Evolutionary conservation across 1,140 invertebrate genomes (phyloP), one percentile per base, ranked within the genome.

Genomic region (Mactra quadrangularis): DNA sequence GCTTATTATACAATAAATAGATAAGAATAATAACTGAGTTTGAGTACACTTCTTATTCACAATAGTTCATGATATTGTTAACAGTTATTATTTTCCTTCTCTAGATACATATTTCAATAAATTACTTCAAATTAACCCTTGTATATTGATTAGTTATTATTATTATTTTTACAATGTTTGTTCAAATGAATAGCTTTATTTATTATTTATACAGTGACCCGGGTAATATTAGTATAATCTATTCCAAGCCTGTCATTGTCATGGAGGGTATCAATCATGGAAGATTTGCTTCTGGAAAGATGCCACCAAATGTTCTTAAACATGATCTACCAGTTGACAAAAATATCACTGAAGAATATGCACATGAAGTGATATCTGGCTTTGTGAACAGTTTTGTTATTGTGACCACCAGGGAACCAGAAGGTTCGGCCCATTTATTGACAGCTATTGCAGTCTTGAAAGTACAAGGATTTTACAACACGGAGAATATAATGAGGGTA

Each of bases 261-360:
- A 77, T 88, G 72, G 52, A 25, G 25, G 86, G 86, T 11, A 50
- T 85, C 33, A 86, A 83, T 64, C 87, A 88, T 29, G 86, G 86
- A 15, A 84, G 85, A 35, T 86, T 88, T 66, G 84, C 86, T 25
- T 87, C 87, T n/a, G 86, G 86, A 22, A 33, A 35, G 17, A 87
- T 88, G 86, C 87, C 87, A 31, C 29, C 66, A 29, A 60, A 66
- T 22, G 82, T 84, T 25, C 27, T 33, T 17, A 81, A 85, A 9
- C 68, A 79, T 41, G 87, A 88, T 52, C 64, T 86, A n/a, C 68
- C 53, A 7, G 76, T 68, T 27, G 68, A 82, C 27, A 53, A 84
- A 17, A 85, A 85, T 29, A 71, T 87, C 19, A 79, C 75, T 2
- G 29, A 60, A 27, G 41, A 70, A 11, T 45, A 13, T 41, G 85